phyloP scores from a whole-genome alignment of 2,888 invertebrate genomes.

The Ophraella communa region DNA sequence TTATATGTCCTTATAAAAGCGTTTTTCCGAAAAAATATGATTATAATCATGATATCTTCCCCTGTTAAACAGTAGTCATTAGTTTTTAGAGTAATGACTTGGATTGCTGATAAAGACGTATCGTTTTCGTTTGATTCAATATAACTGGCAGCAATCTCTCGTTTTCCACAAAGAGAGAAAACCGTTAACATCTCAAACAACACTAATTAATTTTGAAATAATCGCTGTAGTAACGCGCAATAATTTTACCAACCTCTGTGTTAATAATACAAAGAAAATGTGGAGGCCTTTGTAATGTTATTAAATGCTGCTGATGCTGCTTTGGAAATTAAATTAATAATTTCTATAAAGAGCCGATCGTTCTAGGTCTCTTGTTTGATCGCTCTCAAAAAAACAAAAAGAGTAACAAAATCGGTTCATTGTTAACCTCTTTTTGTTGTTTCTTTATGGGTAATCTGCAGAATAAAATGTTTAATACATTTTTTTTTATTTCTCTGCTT shows the following conservation, averaged over 20 bases:
- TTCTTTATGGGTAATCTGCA: too few relatives aligned
- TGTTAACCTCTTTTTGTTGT: background rate
- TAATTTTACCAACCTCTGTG: background rate
- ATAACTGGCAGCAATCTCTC: background rate
- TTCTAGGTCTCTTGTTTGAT: background rate
- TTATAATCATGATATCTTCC: too few relatives aligned
- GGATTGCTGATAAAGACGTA: background rate
- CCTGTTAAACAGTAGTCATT: background rate
- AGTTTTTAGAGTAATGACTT: background rate
- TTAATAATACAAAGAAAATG: conserved; percentile 4
- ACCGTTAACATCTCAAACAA: background rate
- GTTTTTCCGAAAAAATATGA: too few relatives aligned
- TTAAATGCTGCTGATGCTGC: background rate
- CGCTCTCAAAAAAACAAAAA: background rate
- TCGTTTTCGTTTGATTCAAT: background rate
- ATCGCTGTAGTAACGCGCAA: background rate
- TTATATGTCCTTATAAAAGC: too few relatives aligned
- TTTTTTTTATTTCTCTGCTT: too few relatives aligned
- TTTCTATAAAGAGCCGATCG: background rate
- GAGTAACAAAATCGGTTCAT: background rate
- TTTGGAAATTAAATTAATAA: conserved; percentile 4
- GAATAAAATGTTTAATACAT: background rate
- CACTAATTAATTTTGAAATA: conserved; percentile 4
- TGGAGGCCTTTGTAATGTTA: background rate
- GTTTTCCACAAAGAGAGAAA: background rate